These are phyloP conservation scores for Rallus limicola DNA, from an alignment of 2,113 vertebrate species.

Conservation along the genomic window DNA sequence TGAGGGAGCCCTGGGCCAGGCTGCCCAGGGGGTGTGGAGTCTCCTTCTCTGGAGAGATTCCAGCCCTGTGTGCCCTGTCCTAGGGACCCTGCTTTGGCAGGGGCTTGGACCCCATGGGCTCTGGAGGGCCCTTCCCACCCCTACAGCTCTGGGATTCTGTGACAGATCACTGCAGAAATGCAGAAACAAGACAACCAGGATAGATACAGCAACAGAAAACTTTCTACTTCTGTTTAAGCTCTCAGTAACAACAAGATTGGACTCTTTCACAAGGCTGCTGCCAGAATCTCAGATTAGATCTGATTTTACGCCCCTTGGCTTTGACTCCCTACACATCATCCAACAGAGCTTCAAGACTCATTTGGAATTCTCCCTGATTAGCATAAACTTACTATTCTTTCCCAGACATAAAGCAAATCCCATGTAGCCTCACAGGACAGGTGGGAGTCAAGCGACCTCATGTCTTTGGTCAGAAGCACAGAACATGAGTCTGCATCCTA, in stretches of 20 bases:
- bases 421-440: not conserved
- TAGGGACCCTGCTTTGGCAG: no score
- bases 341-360: not conserved
- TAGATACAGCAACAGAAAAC: not conserved
- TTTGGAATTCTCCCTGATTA: not conserved
- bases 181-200: not conserved
- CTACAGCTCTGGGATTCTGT: no score
- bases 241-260: not conserved
- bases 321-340: slow-evolving; percentile 9
- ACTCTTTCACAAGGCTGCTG: not conserved
- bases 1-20: no score
- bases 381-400: not conserved
- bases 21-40: no score
- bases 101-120: no score
- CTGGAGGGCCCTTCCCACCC: no score
- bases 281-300: slow-evolving; percentile 14
- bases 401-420: not conserved
- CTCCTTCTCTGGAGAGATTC: no score
- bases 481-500: no score
- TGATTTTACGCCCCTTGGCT: not conserved
- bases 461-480: no score
- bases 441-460: no score
- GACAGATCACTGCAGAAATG: not conserved
- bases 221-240: not conserved
- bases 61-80: no score